Evolutionary conservation across 1,140 invertebrate genomes (phyloP).

Genomic region (Galleria mellonella): DNA sequence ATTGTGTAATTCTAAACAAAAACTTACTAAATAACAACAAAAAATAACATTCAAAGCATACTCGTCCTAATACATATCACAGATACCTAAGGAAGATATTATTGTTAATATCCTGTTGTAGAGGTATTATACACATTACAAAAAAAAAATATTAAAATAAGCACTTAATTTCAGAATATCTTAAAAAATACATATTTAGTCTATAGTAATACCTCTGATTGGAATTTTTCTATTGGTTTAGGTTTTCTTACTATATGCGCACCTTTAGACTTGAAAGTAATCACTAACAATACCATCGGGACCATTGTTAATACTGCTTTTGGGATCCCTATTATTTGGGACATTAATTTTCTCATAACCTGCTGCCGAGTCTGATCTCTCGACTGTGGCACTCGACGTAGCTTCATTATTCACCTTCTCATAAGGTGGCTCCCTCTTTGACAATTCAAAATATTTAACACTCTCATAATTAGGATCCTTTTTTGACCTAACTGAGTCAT

Average conservation of each 20-base stretch:
- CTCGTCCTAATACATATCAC: conserved; percentile 61
- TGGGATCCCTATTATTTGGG: conserved; percentile 38
- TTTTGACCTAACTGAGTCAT: conserved; percentile 62
- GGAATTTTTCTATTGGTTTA: neutral
- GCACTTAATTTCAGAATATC: conserved; percentile 37
- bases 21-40: conserved; percentile 17
- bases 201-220: conserved; percentile 22
- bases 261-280: conserved; percentile 69
- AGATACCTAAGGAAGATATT: conserved; percentile 62
- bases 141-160: conserved; percentile 48
- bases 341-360: conserved; percentile 72
- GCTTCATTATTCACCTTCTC: conserved; percentile 66
- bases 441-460: conserved; percentile 74
- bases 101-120: conserved; percentile 29
- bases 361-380: conserved; percentile 61
- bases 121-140: conserved; percentile 32
- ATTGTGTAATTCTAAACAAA: too few species aligned
- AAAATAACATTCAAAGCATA: conserved; percentile 30
- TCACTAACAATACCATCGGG: conserved; percentile 63
- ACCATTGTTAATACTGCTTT: conserved; percentile 59
- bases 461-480: conserved; percentile 75
- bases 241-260: neutral
- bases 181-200: conserved; percentile 18
- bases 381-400: conserved; percentile 30
- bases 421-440: conserved; percentile 70